Evolutionary conservation across 2,797 vertebrate genomes (phyloP), one percentile per base, ranked within the genome.

Genomic region (Heliangelus exortis): DNA sequence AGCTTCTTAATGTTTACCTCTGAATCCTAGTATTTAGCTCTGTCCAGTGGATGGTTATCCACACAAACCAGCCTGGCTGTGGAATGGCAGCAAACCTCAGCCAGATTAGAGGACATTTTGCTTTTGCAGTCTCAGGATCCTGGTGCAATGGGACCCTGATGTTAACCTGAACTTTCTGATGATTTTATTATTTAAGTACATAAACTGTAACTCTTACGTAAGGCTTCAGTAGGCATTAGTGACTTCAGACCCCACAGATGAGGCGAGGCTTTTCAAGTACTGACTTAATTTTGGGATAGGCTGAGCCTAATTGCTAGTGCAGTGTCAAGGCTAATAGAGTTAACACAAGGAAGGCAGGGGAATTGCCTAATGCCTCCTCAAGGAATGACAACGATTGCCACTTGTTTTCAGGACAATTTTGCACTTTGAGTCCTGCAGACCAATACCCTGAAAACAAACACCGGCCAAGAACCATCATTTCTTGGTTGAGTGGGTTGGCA

Each of bases 141-240:
- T 0, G 0, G 20, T 73, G 19, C 21, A 80, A 57, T 20, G 34
- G 50, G 43, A 87, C 7, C 18, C 26, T 25, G 28, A 36, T 2
- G 7, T 65, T 80, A 55, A 80, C 34, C 31, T 36, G 50, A 87
- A 89, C 22, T 15, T 83, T 63, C 54, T 21, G 33, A 76, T 39
- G 31, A 51, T 89, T 75, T 58, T 66, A 61, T 61, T 66, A 47
- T 33, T 65, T 9, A 75, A 75, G 36, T 20, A 63, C 28, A 45
- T 26, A 28, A 82, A 77, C 15, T 36, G 0, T 26, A 63, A 51
- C 13, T 74, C 20, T 39, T 36, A 22, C 4, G 20, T 9, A 43
- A 82, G 31, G 45, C 41, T 91, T 53, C 34, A 41, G 3, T 3
- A 71, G 45, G 34, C 50, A 61, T 25, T 53, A 48, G 67, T 25